Evolutionary conservation across 2,888 invertebrate genomes (phyloP), one percentile per base, ranked within the genome.

Genomic region (Chironomus tentans): DNA sequence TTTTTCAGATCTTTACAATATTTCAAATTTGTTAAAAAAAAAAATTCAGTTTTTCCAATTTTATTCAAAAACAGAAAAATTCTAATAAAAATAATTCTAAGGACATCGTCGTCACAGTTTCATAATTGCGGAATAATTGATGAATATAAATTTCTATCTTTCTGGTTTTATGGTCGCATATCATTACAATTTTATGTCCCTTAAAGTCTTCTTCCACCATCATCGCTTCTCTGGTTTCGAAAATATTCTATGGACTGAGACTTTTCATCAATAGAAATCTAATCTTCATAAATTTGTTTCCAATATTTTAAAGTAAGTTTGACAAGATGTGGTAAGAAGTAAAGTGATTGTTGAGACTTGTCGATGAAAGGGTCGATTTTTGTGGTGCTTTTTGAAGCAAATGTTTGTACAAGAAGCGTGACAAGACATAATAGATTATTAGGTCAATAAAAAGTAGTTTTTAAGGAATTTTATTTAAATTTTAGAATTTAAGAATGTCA

Each of bases 81-180:
- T 5, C 28, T 28, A 1, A 6, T 1, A 28, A 28, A 10, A 38
- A 2, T 46, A 2, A 68, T 38, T 38, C 13, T 38, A 28, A 50
- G 13, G 50, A 50, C 50, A 50, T 22, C 13, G 7, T 72, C 72
- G 72, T 72, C 46, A 24, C 72, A 62, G 72, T 62, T 62, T 62
- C 61, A 72, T 72, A 72, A 72, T 72, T 72, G 72, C 21, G 62
- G 72, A 72, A 72, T 72, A 72, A 72, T 72, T 72, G 72, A 72
- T 72, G 72, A 18, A 71, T 38, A 38, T 38, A 38, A 38, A 38
- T 38, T 38, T 38, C 38, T 38, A 48, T 24, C 61, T 70, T 28
- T 72, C 62, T 72, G 72, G 72, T 72, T 72, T 72, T 72, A 72
- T 72, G 28, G 72, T 46, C 72, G 72, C 72, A 72, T 72, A 72